These are phyloP conservation scores for Anomalospiza imberbis DNA, from an alignment of 2,797 vertebrate species.

Conservation along the genomic window DNA sequence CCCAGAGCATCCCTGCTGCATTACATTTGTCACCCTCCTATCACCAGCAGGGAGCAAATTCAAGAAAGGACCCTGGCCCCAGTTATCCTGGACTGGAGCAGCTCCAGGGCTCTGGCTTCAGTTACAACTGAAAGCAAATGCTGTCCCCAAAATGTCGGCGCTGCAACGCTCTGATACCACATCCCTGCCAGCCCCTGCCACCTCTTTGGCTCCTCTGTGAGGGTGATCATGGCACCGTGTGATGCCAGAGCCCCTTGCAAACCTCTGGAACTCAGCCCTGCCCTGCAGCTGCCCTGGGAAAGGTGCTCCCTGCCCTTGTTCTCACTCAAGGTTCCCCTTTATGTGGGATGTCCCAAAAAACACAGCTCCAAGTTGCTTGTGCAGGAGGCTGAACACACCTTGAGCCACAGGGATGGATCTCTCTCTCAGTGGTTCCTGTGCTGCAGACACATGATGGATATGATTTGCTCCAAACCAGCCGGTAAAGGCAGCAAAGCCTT, in stretches of 20 bases:
- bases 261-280: background rate
- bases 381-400: background rate
- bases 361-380: background rate
- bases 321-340: background rate
- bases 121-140: background rate
- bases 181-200: background rate
- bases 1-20: background rate
- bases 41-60: background rate
- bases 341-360: background rate
- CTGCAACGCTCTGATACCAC: background rate
- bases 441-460: accelerated
- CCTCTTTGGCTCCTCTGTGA: background rate
- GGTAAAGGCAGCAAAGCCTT: background rate
- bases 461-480: background rate
- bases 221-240: accelerated
- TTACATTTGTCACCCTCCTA: background rate
- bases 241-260: background rate
- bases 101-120: background rate
- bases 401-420: accelerated
- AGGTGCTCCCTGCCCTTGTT: background rate
- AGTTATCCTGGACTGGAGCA: background rate
- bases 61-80: background rate
- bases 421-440: background rate
- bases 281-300: accelerated
- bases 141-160: background rate